Base-by-base conservation (phyloP, 2,888 invertebrate genomes). In the Galeopsomyia nigrocyanea region DNA sequence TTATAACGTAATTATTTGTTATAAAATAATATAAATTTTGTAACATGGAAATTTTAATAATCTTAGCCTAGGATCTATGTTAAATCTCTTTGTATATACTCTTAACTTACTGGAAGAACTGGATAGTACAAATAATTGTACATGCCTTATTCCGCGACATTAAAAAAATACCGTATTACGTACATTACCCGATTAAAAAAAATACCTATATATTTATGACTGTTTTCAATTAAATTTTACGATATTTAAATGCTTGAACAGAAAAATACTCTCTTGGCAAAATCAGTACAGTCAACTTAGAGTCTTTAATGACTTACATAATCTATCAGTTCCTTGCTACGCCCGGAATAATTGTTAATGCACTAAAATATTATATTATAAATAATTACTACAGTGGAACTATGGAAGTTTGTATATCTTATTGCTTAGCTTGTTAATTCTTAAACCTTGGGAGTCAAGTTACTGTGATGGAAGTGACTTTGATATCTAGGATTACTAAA, bases 241-340 rank as follows among this genome's bases (percentile, higher is more conserved):
- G 71, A 57, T 71, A 67, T 65, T 65, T 55, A 63, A 74, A 72
- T 69, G 63, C 67, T 69, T 72, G 69, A 72, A 71, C 71, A 66
- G 68, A 72, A 71, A 75, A 66, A 71, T 68, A 68, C 62, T 61
- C 62, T 65, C 55, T 68, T 61, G 53, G 66, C 50, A 65, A 62
- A 66, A 68, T 75, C 50, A 49, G 66, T 72, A 68, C 63, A 57
- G 63, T 74, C 69, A 66, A 66, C 72, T 72, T 73, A 53, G 66
- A 70, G 68, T 62, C 51, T 61, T 71, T 46, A 58, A 55, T 71
- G 68, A 71, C 68, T 75, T 73, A 76, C 78, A 78, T 73, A 79
- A 78, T 77, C 77, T 80, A 78, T 78, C 75, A 79, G 78, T 79
- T 80, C 79, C 79, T 77, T 77, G 78, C 77, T 78, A 78, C 67